Conservation (phyloP, 2,797 vertebrate genomes). For the Microchirus variegatus region DNA sequence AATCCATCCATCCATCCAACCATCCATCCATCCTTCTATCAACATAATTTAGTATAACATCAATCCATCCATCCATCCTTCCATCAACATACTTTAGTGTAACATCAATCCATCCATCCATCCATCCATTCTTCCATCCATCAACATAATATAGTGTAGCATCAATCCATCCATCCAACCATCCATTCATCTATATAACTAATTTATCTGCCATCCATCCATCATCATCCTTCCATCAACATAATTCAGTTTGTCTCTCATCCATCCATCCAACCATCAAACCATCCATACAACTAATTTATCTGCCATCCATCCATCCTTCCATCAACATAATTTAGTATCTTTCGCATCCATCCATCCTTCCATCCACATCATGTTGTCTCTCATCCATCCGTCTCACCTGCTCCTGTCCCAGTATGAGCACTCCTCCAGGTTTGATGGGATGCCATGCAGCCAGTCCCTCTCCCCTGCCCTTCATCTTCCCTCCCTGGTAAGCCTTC, state of each 20-base stretch:
- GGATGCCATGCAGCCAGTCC: conserved; percentile 96
- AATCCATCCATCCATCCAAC: not conserved
- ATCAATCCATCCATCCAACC: not conserved
- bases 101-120: not conserved
- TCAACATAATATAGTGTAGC: not conserved
- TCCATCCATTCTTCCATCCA: not conserved
- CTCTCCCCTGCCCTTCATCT: conserved; percentile 88
- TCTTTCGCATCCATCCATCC: not conserved
- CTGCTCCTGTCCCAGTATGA: conserved; percentile 98
- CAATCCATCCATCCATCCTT: not conserved
- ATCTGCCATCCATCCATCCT: not conserved
- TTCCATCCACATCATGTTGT: not conserved
- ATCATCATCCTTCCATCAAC: not conserved
- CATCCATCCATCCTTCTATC: not conserved
- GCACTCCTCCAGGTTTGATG: conserved; percentile 91
- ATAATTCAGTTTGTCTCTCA: not conserved
- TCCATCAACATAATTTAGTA: no score
- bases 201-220: not conserved
- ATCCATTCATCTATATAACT: no score
- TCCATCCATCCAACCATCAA: no score
- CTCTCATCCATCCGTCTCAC: conserved; percentile 76
- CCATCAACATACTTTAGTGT: not conserved
- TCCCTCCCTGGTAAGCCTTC: conserved; percentile 93
- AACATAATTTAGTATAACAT: no score
- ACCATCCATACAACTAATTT: no score